phyloP scores from a whole-genome alignment of 2,797 vertebrate species.

The Sciurus carolinensis region DNA sequence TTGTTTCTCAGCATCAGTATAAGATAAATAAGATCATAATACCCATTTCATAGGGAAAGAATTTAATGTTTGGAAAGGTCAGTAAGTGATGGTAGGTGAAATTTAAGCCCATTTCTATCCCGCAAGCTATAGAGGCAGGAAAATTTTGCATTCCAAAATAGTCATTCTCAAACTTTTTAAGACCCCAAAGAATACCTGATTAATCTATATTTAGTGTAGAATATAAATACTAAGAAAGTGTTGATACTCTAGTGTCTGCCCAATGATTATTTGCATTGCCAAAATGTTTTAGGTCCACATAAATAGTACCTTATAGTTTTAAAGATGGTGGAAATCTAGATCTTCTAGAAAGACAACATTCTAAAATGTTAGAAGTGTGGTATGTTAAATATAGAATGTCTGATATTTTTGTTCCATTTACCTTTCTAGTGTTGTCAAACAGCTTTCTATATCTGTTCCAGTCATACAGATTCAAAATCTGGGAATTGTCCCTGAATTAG shows the following conservation, averaged over 20 bases:
- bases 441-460: neutral
- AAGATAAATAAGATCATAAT: neutral
- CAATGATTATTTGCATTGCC: neutral
- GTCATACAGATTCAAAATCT: constrained; percentile 6
- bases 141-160: neutral
- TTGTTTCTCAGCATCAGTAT: neutral
- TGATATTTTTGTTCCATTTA: neutral
- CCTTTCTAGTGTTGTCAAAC: neutral
- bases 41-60: neutral
- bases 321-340: neutral
- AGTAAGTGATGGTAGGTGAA: neutral
- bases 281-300: neutral
- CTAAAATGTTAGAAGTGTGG: neutral
- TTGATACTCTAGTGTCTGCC: neutral
- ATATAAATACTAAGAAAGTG: neutral
- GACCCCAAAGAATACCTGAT: neutral
- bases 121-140: neutral
- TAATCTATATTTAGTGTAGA: neutral
- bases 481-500: neutral
- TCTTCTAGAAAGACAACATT: neutral
- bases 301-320: neutral
- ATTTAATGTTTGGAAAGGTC: no score
- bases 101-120: neutral
- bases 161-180: constrained; percentile 5
- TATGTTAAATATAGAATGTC: neutral